These are phyloP conservation scores for Schizopygopsis pylzovi DNA, from an alignment of 2,797 vertebrate species.

Conservation along the genomic window DNA sequence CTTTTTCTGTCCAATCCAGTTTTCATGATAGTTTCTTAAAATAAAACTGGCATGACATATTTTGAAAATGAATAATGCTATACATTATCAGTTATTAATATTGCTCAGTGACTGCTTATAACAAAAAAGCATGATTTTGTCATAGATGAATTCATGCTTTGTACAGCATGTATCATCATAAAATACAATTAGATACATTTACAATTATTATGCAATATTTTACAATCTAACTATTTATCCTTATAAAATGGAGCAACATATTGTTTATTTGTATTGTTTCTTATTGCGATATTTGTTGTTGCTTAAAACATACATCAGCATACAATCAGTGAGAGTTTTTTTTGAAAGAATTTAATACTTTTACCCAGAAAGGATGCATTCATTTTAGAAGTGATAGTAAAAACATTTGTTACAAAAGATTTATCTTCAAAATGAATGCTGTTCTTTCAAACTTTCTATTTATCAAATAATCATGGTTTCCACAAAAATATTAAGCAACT, in stretches of 20 bases:
- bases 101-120: too few species aligned
- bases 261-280: not conserved
- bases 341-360: too few species aligned
- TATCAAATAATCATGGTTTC: too few species aligned
- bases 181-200: not conserved
- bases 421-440: too few species aligned
- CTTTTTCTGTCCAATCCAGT: constrained; percentile 29
- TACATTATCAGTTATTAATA: not conserved
- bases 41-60: not conserved
- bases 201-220: not conserved
- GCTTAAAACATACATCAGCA: not conserved
- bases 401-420: too few species aligned
- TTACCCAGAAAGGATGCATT: too few species aligned
- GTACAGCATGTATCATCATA: not conserved
- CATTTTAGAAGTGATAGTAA: too few species aligned
- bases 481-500: too few species aligned
- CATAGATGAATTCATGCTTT: too few species aligned
- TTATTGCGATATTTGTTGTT: not conserved
- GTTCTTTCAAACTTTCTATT: too few species aligned
- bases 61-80: not conserved
- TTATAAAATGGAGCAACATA: not conserved
- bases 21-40: not conserved
- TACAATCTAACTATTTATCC: not conserved
- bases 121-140: too few species aligned
- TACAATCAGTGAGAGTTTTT: not conserved